A percentile compares a stretch with the other conserved stretches of the same genome.
Conservation (phyloP, 1,140 invertebrate species). For the Mizuhopecten yessoensis region DNA sequence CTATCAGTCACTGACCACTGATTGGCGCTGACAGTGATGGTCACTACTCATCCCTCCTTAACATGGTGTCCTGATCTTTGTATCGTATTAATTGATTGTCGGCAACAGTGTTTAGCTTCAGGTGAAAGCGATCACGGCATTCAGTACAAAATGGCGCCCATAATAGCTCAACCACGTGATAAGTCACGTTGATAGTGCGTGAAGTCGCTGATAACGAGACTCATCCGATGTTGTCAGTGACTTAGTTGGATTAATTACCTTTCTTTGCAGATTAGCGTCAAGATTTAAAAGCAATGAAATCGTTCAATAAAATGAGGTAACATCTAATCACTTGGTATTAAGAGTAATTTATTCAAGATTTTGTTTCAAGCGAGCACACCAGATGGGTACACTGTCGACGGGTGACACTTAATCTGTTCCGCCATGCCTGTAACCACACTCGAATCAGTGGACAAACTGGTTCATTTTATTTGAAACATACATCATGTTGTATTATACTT, state of each 20-base stretch:
- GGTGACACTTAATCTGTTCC: background rate
- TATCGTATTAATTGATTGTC: constrained; percentile 15
- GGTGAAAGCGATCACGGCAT: constrained; percentile 7
- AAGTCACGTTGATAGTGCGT: constrained; percentile 14
- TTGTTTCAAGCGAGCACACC: background rate
- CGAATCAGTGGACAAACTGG: background rate
- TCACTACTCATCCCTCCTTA: background rate
- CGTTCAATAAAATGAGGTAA: constrained; percentile 39
- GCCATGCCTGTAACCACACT: background rate
- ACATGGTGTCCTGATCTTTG: constrained; percentile 19
- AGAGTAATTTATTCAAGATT: background rate
- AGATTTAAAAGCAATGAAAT: constrained; percentile 40
- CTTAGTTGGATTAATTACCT: constrained; percentile 17
- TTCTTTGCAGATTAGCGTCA: constrained; percentile 30
- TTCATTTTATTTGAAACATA: constrained; percentile 22
- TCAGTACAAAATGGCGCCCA: constrained; percentile 31
- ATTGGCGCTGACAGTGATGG: background rate
- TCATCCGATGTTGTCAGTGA: constrained; percentile 24
- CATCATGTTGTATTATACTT: background rate
- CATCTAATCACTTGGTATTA: background rate
- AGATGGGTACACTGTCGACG: background rate
- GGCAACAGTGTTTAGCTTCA: background rate
- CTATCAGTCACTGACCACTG: background rate
- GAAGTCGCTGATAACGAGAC: constrained; percentile 20
- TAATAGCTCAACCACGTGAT: constrained; percentile 26